Evolutionary conservation across 2,888 invertebrate genomes (phyloP).

Genomic region (Lasioglossum leucozonium): DNA sequence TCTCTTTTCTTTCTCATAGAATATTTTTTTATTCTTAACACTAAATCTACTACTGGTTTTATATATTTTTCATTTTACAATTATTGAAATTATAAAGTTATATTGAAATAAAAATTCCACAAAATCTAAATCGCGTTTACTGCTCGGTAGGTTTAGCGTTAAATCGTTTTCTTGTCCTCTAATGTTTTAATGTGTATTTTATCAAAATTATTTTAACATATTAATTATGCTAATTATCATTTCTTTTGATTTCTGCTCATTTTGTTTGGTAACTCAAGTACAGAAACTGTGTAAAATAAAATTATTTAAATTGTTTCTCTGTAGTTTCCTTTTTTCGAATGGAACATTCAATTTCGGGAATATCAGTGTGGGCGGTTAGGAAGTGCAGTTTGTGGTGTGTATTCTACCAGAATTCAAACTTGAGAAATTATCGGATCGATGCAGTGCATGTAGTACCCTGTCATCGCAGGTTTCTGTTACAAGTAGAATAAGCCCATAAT

Average conservation of each 20-base stretch:
- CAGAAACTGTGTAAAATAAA: neutral
- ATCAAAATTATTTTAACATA: neutral
- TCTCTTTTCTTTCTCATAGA: neutral
- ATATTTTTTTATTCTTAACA: neutral
- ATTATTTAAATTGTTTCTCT: neutral
- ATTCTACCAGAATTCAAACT: constrained; percentile 1
- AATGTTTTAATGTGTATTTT: neutral
- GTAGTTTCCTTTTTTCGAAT: neutral
- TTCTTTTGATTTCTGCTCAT: neutral
- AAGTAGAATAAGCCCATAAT: constrained; percentile 11
- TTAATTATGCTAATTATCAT: neutral
- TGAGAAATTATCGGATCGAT: constrained; percentile 11
- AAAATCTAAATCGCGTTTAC: too few species aligned
- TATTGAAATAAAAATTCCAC: too few species aligned
- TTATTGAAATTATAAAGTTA: too few species aligned
- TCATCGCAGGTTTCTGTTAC: neutral
- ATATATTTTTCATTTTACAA: too few species aligned
- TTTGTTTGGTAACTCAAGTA: neutral
- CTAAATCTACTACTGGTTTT: too few species aligned
- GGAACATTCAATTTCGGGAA: neutral
- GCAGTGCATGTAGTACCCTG: neutral
- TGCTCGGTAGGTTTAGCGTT: too few species aligned
- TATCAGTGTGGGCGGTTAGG: neutral
- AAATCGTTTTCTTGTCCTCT: neutral
- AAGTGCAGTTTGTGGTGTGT: neutral